A percentile compares a stretch with the other conserved stretches of the same genome.
These are phyloP conservation scores for Nothura maculosa DNA, from an alignment of 2,797 vertebrate genomes.

Conservation along the genomic window DNA sequence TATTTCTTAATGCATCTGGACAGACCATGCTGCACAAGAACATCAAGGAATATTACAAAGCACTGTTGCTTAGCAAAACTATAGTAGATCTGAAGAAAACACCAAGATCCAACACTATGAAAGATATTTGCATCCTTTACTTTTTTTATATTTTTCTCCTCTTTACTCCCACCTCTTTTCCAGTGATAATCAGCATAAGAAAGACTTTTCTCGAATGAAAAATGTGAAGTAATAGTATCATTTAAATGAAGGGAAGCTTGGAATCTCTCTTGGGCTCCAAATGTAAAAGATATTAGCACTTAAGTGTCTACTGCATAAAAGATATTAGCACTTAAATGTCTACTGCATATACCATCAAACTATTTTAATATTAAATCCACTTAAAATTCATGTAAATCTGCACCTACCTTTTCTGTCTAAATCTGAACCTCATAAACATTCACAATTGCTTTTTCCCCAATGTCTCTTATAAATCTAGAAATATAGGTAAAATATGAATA, in stretches of 20 bases:
- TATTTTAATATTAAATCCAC: not conserved
- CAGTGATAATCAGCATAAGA: conserved; percentile 5
- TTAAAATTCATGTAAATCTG: not conserved
- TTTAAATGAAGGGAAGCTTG: not conserved
- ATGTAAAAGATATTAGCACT: not conserved
- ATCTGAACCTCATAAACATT: not conserved
- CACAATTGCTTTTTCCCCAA: not conserved
- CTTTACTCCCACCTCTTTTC: conserved; percentile 9
- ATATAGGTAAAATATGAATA: not conserved
- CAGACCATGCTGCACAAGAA: conserved; percentile 48
- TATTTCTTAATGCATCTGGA: conserved; percentile 44
- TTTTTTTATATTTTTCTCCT: not conserved
- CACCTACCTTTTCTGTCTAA: not conserved
- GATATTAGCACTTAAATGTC: not conserved
- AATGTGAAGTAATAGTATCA: not conserved
- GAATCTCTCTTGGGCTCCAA: not conserved
- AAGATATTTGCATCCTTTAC: not conserved
- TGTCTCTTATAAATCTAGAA: not conserved
- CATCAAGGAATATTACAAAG: conserved; percentile 60
- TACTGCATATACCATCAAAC: not conserved
- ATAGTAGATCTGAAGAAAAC: conserved; percentile 46
- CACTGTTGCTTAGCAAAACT: conserved; percentile 9
- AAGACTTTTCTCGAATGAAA: not conserved
- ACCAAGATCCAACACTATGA: not conserved
- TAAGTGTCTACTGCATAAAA: not conserved